Percentiles rank a stretch among this genome's conserved stretches.
phyloP scores from a whole-genome alignment of 2,113 vertebrate species.

The Xiphorhynchus elegans region DNA sequence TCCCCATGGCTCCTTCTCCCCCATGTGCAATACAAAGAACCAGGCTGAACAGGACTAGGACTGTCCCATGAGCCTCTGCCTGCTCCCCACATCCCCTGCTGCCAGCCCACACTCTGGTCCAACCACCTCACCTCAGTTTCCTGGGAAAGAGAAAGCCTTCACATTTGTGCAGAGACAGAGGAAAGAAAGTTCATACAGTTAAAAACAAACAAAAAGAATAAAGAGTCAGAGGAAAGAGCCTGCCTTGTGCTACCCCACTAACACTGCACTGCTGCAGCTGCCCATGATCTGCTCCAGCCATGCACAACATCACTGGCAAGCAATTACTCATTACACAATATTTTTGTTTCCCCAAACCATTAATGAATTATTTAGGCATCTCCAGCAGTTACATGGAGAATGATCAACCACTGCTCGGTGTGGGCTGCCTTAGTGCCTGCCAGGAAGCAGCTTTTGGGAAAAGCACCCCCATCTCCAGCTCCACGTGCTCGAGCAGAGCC shows the following conservation, averaged over 20 bases:
- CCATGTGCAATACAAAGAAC: background rate
- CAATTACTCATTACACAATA: slow-evolving; percentile 15
- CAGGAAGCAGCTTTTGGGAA: background rate
- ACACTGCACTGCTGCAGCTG: fast-evolving
- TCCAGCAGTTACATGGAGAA: background rate
- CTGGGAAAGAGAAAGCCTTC: background rate
- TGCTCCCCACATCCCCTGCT: background rate
- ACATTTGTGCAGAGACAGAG: background rate
- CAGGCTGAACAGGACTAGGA: fast-evolving
- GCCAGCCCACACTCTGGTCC: background rate
- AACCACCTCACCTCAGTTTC: background rate
- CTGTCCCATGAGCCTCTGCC: background rate
- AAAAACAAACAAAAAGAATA: background rate
- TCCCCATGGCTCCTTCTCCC: background rate
- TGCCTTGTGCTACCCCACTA: background rate
- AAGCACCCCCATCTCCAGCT: background rate
- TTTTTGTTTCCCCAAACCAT: slow-evolving; percentile 48
- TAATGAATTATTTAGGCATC: slow-evolving; percentile 61
- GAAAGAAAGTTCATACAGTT: background rate
- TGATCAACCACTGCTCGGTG: background rate
- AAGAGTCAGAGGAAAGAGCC: background rate
- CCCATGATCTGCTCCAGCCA: background rate
- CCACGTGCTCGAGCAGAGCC: background rate
- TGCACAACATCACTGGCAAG: background rate
- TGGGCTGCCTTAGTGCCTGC: background rate